phyloP scores from a whole-genome alignment of 2,113 vertebrate species.

The Ictidomys tridecemlineatus region DNA sequence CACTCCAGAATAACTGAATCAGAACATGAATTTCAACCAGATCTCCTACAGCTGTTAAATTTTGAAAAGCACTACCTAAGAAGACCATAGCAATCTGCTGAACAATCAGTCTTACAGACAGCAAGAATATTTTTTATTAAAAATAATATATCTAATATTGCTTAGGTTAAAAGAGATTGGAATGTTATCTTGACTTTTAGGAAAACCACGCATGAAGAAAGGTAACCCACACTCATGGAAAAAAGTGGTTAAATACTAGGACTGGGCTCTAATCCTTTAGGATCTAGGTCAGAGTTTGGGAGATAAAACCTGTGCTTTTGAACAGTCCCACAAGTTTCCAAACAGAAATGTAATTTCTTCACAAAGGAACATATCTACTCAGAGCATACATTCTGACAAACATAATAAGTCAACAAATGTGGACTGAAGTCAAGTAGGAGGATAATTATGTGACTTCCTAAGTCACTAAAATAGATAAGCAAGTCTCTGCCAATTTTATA shows the following conservation, averaged over 20 bases:
- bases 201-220: background rate
- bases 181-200: background rate
- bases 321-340: background rate
- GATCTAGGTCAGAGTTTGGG: background rate
- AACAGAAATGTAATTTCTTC: background rate
- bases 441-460: background rate
- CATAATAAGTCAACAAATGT: background rate
- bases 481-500: background rate
- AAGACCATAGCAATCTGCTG: background rate
- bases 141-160: background rate
- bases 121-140: background rate
- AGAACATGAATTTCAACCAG: background rate
- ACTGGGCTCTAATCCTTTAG: background rate
- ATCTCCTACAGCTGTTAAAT: background rate
- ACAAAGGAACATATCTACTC: background rate
- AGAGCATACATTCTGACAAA: slow-evolving; percentile 16
- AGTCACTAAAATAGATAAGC: background rate
- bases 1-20: background rate
- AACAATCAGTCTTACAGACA: background rate
- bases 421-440: background rate
- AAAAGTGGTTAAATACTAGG: slow-evolving; percentile 3
- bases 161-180: background rate
- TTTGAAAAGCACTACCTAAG: background rate
- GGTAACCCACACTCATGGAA: background rate
- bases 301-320: background rate